A percentile compares a stretch with the other conserved stretches of the same genome.
phyloP scores from a whole-genome alignment of 1,140 invertebrate species.

The Nylanderia fulva region DNA sequence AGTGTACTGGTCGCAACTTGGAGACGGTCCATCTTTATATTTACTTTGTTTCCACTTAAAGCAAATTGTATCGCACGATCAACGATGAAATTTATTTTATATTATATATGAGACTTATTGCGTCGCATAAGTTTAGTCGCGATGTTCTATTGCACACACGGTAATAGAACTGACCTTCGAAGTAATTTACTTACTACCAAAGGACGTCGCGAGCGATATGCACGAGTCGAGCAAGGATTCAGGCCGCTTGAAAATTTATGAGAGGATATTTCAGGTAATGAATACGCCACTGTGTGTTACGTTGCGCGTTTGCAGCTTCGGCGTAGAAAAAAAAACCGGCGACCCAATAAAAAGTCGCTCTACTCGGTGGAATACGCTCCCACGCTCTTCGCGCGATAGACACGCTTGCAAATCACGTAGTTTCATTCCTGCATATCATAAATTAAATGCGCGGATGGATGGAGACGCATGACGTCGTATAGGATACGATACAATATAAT shows the following conservation, averaged over 20 bases:
- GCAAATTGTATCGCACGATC: conserved; percentile 38
- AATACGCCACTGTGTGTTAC: neutral
- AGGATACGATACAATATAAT: conserved; percentile 12
- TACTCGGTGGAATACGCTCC: neutral
- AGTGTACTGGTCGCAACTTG: neutral
- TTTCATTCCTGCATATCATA: conserved; percentile 48
- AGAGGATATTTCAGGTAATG: conserved; percentile 54
- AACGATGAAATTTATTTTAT: neutral
- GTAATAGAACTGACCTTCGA: conserved; percentile 12
- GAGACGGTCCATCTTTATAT: neutral
- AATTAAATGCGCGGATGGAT: conserved; percentile 38
- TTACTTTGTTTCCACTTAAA: conserved; percentile 2
- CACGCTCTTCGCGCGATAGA: neutral
- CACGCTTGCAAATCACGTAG: conserved; percentile 28
- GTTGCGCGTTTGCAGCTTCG: neutral
- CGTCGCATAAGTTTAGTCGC: conserved; percentile 2
- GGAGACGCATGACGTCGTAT: neutral
- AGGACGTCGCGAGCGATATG: conserved; percentile 44
- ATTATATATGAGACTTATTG: neutral
- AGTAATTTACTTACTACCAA: conserved; percentile 67
- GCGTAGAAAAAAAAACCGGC: conserved; percentile 17
- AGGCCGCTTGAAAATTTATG: conserved; percentile 57
- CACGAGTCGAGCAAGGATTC: conserved; percentile 45
- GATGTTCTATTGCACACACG: neutral
- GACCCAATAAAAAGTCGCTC: conserved; percentile 33